Evolutionary conservation across 2,797 vertebrate genomes (phyloP).

Genomic region (Epinephelus malabaricus): DNA sequence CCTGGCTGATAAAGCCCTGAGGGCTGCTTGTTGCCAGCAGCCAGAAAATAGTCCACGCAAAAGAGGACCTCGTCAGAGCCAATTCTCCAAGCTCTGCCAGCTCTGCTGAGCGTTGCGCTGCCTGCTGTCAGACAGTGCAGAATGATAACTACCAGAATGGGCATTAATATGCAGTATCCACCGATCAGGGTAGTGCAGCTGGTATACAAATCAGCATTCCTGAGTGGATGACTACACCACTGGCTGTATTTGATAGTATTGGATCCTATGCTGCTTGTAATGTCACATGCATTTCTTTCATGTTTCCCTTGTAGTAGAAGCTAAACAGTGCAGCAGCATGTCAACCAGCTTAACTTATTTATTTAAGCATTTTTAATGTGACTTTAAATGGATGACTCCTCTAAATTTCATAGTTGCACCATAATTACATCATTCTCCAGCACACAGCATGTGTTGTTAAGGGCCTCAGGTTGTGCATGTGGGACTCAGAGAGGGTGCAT

Average conservation of each 20-base stretch:
- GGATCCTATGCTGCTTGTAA: conserved; percentile 22
- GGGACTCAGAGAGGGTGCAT: neutral
- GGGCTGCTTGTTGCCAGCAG: conserved; percentile 57
- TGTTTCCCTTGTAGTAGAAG: conserved; percentile 10
- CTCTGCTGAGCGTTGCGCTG: conserved; percentile 39
- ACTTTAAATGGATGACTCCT: conserved; percentile 19
- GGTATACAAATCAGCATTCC: conserved; percentile 48
- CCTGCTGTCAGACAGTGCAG: conserved; percentile 49
- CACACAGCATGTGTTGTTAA: neutral
- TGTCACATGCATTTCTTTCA: conserved; percentile 3
- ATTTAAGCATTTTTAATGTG: conserved; percentile 16
- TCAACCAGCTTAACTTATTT: conserved; percentile 10
- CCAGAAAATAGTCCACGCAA: conserved; percentile 54
- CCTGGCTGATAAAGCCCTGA: conserved; percentile 71
- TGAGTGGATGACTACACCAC: conserved; percentile 24
- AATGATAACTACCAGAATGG: conserved; percentile 58
- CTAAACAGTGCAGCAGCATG: conserved; percentile 1
- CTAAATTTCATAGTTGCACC: conserved; percentile 14
- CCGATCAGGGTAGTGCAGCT: conserved; percentile 54
- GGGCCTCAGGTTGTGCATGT: neutral
- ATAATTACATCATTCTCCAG: conserved; percentile 26
- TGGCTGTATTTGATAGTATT: conserved; percentile 27
- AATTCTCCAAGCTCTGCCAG: conserved; percentile 61
- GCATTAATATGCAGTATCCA: conserved; percentile 60
- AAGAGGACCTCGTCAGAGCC: conserved; percentile 53